These are phyloP conservation scores for Polydrusus pterygomalis DNA, from an alignment of 2,888 invertebrate genomes.

Conservation along the genomic window DNA sequence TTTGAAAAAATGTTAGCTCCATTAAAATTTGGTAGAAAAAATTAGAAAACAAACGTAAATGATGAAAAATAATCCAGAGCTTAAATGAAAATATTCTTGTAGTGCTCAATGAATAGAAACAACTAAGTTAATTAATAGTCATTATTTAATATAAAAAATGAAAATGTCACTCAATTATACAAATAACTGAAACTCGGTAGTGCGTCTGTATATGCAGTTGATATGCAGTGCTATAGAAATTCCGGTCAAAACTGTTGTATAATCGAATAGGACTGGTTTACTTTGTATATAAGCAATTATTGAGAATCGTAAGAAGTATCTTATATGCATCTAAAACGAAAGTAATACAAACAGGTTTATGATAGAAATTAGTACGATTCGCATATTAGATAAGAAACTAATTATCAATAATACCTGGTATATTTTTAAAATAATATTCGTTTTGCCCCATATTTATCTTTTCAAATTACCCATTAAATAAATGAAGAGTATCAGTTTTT, in stretches of 20 bases:
- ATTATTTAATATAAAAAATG: not conserved
- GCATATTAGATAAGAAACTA: conserved; percentile 2
- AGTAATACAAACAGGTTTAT: conserved; percentile 43
- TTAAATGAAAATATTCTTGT: no score
- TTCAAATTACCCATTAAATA: no score
- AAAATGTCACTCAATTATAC: not conserved
- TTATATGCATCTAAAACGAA: conserved; percentile 32
- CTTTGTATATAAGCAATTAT: conserved; percentile 18
- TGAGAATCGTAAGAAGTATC: conserved; percentile 9
- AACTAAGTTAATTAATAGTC: no score
- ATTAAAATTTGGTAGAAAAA: no score
- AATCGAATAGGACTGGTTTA: conserved; percentile 28
- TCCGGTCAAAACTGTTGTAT: conserved; percentile 19
- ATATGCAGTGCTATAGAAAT: conserved; percentile 10
- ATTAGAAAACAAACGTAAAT: no score
- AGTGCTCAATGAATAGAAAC: not conserved
- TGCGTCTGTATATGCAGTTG: conserved; percentile 2
- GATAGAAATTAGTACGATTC: conserved; percentile 12
- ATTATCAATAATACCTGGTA: conserved; percentile 5
- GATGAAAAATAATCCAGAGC: no score
- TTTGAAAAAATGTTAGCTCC: no score
- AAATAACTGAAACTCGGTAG: not conserved
- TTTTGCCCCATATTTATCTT: not conserved
- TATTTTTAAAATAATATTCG: not conserved
- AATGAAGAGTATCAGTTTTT: no score